Conservation (phyloP, 1,140 invertebrate genomes). For the Drosophila punjabiensis region DNA sequence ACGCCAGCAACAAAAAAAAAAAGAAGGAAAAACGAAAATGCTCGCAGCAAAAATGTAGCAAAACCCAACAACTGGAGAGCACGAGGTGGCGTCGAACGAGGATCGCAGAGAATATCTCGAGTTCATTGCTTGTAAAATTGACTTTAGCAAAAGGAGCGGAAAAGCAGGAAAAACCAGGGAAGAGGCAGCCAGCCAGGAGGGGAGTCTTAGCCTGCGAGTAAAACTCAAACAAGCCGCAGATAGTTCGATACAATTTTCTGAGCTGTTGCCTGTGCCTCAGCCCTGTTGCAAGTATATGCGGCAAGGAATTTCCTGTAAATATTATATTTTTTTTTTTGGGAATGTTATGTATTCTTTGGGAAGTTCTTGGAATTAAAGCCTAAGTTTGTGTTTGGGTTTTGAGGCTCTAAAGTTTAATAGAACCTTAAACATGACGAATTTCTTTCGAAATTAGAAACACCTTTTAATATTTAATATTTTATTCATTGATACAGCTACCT, state of each 20-base stretch:
- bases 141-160: conserved; percentile 61
- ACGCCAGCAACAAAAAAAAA: conserved; percentile 44
- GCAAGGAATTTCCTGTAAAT: conserved; percentile 2
- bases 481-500: background rate
- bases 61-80: conserved; percentile 1
- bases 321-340: background rate
- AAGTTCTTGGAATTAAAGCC: too few relatives aligned
- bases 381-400: background rate
- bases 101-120: conserved; percentile 65
- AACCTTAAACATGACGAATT: background rate
- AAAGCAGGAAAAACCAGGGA: conserved; percentile 21
- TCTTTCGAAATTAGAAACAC: accelerated
- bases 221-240: conserved; percentile 75
- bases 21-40: conserved; percentile 20
- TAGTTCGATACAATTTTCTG: conserved; percentile 75
- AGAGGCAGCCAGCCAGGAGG: conserved; percentile 6
- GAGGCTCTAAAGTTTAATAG: too few relatives aligned
- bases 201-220: conserved; percentile 58
- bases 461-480: background rate
- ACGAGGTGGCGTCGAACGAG: conserved; percentile 1
- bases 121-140: conserved; percentile 83
- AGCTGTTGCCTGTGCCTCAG: conserved; percentile 27
- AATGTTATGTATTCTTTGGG: background rate
- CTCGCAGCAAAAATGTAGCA: conserved; percentile 42
- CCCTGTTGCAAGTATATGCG: background rate